Evolutionary conservation across 2,113 vertebrate genomes (phyloP), one percentile per base, ranked within the genome.

Genomic region (Tetrax tetrax): DNA sequence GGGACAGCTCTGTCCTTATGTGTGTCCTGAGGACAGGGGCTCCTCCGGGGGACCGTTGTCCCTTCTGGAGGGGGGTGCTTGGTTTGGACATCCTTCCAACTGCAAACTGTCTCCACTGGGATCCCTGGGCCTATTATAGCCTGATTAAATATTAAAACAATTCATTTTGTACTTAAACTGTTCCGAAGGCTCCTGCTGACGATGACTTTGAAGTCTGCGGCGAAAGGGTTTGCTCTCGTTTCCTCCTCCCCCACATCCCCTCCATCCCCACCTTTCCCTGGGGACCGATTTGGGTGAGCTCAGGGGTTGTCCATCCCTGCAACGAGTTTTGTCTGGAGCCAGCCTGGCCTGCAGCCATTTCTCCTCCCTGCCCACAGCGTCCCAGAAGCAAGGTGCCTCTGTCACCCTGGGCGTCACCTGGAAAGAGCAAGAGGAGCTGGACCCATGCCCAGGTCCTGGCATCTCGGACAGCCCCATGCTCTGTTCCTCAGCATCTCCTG

Each of bases 61-160:
- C 78, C 90, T 35, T 71, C 89, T 72, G 78, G n/a, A 66, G 63
- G 33, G 19, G 60, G 56, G 41, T 59, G 4, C 64, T 84, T 22
- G 24, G 91, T 78, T 87, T 92, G 95, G 93, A 92, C 89, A 95
- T 92, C 89, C 84, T 97, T 96, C 68, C 83, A 83, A 88, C 91
- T 91, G 87, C 90, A 60, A 95, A 71, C 61, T 4, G 1, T 53
- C 89, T 90, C 97, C 95, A 25, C 83, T 92, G 97, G 97, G 96
- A 96, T 96, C 91, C 45, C 80, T 1, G 18, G 72, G 93, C 94
- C 96, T 96, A 96, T 97, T 98, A 97, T 96, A 92, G 96, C 28
- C 93, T 96, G 96, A 97, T 98, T 96, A 98, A 98, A 98, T 98
- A 98, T 98, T 98, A 97, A 98, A 98, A 96, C 97, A 97, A 97